A percentile compares a stretch with the other conserved stretches of the same genome.
Evolutionary conservation across 2,113 vertebrate species (phyloP).

Genomic region (Ctenodactylus gundi): DNA sequence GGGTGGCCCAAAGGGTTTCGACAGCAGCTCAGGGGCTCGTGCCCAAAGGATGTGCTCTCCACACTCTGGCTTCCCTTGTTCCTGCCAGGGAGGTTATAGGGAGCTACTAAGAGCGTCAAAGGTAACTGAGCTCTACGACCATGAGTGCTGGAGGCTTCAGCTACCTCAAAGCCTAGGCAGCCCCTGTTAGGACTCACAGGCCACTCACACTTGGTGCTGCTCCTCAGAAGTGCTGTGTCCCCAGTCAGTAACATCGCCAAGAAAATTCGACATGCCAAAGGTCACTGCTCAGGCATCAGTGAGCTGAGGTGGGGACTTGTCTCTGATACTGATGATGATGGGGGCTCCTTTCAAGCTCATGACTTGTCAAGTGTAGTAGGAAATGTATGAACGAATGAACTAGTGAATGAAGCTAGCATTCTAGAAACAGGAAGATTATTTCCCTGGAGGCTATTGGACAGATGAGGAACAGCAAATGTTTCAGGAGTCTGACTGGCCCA

Average conservation of each 20-base stretch:
- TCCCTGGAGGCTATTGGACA: neutral
- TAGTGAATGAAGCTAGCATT: neutral
- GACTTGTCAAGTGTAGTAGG: neutral
- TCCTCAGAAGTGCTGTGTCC: neutral
- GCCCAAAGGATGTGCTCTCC: rapidly evolving
- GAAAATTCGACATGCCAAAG: neutral
- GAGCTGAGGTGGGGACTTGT: neutral
- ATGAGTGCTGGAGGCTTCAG: rapidly evolving
- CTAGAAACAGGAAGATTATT: neutral
- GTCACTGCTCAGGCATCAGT: neutral
- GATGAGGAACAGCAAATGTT: neutral
- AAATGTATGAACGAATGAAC: neutral
- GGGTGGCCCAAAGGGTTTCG: neutral
- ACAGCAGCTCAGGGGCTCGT: neutral
- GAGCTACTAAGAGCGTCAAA: neutral
- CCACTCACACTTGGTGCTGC: neutral
- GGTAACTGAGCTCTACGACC: neutral
- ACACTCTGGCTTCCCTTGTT: neutral
- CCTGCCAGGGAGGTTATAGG: rapidly evolving
- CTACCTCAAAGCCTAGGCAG: neutral
- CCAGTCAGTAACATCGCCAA: neutral
- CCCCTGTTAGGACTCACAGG: neutral
- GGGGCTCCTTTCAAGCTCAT: neutral
- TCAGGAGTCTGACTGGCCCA: neutral
- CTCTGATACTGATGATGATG: neutral